Percentiles rank a stretch among this genome's conserved stretches.
Conservation (phyloP, 64 coral and sea anemone species). For the Actinia equina region DNA sequence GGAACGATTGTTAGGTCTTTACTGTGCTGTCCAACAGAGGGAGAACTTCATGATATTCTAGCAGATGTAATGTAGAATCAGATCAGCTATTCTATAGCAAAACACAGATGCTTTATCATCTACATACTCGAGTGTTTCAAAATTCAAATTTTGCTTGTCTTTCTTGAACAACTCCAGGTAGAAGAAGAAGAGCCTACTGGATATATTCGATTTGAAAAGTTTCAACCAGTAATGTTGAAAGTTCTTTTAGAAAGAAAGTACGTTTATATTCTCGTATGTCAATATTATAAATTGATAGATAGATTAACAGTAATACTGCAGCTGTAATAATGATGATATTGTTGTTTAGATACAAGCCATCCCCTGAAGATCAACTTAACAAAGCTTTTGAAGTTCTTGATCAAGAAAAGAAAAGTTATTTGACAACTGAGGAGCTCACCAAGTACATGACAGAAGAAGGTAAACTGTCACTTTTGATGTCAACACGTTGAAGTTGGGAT, state of each 20-base stretch:
- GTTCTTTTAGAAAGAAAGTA: conserved; percentile 89
- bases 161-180: conserved; percentile 31
- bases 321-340: not conserved
- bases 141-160: not conserved
- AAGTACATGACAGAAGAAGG: conserved; percentile 97
- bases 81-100: not conserved
- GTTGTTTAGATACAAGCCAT: conserved; percentile 80
- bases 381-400: conserved; percentile 99
- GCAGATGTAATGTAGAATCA: conserved; percentile 52
- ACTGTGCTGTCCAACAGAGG: conserved; percentile 95
- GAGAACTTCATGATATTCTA: conserved; percentile 96
- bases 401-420: conserved; percentile 89
- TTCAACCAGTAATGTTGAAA: conserved; percentile 94
- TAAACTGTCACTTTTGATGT: not conserved
- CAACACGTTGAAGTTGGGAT: too few species aligned
- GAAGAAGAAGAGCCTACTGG: conserved; percentile 98
- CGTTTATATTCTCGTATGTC: not conserved
- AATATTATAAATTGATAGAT: too few species aligned
- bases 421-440: conserved; percentile 93
- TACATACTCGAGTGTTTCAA: too few species aligned
- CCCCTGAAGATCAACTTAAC: conserved; percentile 86
- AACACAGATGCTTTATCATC: not conserved
- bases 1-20: conserved; percentile 97
- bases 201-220: conserved; percentile 95
- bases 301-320: not conserved